These are phyloP conservation scores for Anagyrus pseudococci DNA, from an alignment of 2,888 invertebrate genomes.

Conservation along the genomic window DNA sequence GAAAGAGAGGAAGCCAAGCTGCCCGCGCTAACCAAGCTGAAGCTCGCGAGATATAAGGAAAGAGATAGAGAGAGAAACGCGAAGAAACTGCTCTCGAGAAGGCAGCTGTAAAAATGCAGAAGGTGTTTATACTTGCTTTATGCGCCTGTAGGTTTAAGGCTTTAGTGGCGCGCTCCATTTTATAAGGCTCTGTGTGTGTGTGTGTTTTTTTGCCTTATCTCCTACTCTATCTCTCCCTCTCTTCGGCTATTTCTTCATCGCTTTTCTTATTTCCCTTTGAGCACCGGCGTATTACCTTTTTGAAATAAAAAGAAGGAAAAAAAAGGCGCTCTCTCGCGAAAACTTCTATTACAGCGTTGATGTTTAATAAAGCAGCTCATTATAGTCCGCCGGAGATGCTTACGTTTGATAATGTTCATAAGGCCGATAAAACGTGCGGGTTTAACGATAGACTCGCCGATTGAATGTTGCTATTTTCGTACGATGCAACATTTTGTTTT, in stretches of 20 bases:
- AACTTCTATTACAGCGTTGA: too few relatives aligned
- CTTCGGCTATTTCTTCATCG: not conserved
- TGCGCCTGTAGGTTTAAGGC: slow-evolving; percentile 19
- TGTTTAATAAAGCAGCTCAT: slow-evolving; percentile 19
- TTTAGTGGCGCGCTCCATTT: slow-evolving; percentile 6
- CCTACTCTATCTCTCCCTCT: not conserved
- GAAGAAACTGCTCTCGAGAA: slow-evolving; percentile 9
- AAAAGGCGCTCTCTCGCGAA: too few relatives aligned
- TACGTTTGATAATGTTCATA: too few relatives aligned
- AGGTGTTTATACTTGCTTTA: slow-evolving; percentile 38
- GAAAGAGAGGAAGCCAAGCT: not conserved
- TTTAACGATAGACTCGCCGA: too few relatives aligned
- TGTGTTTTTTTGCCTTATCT: too few relatives aligned
- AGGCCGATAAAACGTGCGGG: too few relatives aligned
- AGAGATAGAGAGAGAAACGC: not conserved
- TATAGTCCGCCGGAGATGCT: not conserved
- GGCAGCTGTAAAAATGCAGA: slow-evolving; percentile 37
- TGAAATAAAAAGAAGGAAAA: too few relatives aligned
- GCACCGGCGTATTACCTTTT: slow-evolving; percentile 12
- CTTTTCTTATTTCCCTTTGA: slow-evolving; percentile 4
- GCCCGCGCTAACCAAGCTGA: slow-evolving; percentile 5
- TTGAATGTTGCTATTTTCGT: too few relatives aligned
- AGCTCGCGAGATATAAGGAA: not conserved
- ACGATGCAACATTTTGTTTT: too few relatives aligned
- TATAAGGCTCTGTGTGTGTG: too few relatives aligned